Evolutionary conservation across 2,797 vertebrate species (phyloP).

Genomic region (Falco concolor): DNA sequence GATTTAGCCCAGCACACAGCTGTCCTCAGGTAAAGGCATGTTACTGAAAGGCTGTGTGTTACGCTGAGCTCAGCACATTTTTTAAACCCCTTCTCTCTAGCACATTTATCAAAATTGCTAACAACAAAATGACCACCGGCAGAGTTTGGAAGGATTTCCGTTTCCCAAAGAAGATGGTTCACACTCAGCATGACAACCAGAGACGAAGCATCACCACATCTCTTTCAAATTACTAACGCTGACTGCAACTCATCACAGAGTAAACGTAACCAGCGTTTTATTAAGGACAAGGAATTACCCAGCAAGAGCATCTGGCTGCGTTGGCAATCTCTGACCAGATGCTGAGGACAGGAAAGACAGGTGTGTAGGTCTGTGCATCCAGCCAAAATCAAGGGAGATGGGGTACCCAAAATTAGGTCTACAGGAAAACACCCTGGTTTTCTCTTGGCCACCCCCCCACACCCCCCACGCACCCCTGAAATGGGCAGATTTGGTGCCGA

Average conservation of each 20-base stretch:
- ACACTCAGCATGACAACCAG: not conserved
- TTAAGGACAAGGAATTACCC: not conserved
- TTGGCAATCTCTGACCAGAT: not conserved
- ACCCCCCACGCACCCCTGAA: too few relatives aligned
- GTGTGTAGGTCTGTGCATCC: not conserved
- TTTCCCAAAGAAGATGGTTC: not conserved
- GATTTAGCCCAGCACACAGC: not conserved
- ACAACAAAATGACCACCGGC: not conserved
- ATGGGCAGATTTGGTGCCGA: not conserved
- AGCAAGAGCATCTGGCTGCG: not conserved
- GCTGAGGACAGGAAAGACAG: not conserved
- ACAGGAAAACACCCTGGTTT: not conserved
- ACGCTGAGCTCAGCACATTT: accelerated
- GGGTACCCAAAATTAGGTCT: not conserved
- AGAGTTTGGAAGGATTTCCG: not conserved
- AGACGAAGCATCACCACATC: accelerated
- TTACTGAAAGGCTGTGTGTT: not conserved
- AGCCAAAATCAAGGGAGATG: not conserved
- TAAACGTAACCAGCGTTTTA: not conserved
- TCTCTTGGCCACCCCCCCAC: too few relatives aligned
- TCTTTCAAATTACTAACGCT: not conserved
- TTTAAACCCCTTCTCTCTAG: too few relatives aligned
- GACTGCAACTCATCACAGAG: not conserved
- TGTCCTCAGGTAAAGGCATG: not conserved
- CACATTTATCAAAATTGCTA: not conserved